Base-by-base conservation (phyloP, 2,888 invertebrate species). In the Drosophila yooni region DNA sequence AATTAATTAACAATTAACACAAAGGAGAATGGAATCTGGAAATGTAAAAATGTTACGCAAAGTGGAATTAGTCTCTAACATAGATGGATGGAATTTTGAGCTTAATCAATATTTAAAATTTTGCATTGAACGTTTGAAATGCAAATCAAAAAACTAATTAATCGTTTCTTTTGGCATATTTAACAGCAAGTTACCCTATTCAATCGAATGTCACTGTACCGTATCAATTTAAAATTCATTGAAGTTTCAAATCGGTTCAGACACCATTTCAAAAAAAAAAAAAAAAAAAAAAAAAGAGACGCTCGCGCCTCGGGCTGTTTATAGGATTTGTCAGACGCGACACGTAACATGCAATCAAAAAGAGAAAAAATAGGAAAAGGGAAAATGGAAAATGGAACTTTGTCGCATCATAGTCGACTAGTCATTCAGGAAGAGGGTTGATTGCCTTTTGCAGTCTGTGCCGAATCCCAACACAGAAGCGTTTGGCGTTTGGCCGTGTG, bases 191-290 rank as follows among this genome's bases (percentile, higher is more conserved):
- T 50, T 34, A 21, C 62, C 68, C 65, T 68, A 64, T 71, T 36
- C 36, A 27, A 46, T 31, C 13, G 61, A 31, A 29, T 60, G 48
- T 51, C 63, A 65, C 66, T 65, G 83, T 82, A 59, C 70, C 62
- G 76, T 75, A 73, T 83, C 79, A 85, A 89, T 86, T 86, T 89
- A 89, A 86, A 88, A 89, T 86, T 89, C 86, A 86, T 86, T 88
- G 86, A 88, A 86, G 81, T 86, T 82, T 74, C 70, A 38, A 83
- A 70, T 61, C 57, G 60, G 74, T 70, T 54, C 78, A 83, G 64
- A 79, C 81, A 66, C 50, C 67, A 69, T 53, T 52, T 52, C 51
- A 48, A 63, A 64, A 71, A 71, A 79, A 70, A 65, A 21, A 48
- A 63, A 64, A 71, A 71, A 79, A 70, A 65, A 21, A 58, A 36